A percentile compares a stretch with the other conserved stretches of the same genome.
phyloP scores from a whole-genome alignment of 2,888 invertebrate species.

The Eubasilissa splendida region DNA sequence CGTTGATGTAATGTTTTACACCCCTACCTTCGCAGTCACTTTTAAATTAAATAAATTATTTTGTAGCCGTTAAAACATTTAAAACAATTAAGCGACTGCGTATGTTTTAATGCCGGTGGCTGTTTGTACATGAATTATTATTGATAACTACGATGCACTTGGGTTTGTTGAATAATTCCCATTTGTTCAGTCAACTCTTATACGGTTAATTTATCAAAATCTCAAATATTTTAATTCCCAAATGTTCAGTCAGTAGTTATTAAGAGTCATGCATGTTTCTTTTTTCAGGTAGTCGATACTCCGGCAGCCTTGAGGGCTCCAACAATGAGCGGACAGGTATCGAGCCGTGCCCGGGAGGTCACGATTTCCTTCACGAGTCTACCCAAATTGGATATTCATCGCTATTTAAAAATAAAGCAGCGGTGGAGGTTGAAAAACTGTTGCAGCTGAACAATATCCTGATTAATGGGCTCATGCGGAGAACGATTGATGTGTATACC shows the following conservation, averaged over 20 bases:
- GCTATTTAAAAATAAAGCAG: slow-evolving; percentile 10
- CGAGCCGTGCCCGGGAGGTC: slow-evolving; percentile 26
- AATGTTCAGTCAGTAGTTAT: neutral
- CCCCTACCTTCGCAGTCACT: too few species aligned
- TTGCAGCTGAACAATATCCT: slow-evolving; percentile 14
- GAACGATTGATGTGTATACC: slow-evolving; percentile 16
- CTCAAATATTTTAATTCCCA: neutral
- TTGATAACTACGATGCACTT: too few species aligned
- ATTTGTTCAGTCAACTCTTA: too few species aligned
- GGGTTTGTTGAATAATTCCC: too few species aligned
- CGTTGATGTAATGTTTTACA: too few species aligned
- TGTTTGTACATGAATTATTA: too few species aligned
- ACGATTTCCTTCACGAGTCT: slow-evolving; percentile 36
- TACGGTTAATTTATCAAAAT: too few species aligned
- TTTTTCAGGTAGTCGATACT: slow-evolving; percentile 43
- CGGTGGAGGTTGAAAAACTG: slow-evolving; percentile 21
- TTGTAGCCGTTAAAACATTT: too few species aligned
- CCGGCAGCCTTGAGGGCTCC: slow-evolving; percentile 47
- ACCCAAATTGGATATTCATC: neutral
- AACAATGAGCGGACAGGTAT: slow-evolving; percentile 14
- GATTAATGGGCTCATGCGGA: slow-evolving; percentile 14
- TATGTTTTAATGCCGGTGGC: too few species aligned
- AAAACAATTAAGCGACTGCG: too few species aligned
- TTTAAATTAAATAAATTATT: too few species aligned
- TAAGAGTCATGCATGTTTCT: slow-evolving; percentile 26